Conservation (phyloP, 1,140 invertebrate genomes). For the Cydia amplana region DNA sequence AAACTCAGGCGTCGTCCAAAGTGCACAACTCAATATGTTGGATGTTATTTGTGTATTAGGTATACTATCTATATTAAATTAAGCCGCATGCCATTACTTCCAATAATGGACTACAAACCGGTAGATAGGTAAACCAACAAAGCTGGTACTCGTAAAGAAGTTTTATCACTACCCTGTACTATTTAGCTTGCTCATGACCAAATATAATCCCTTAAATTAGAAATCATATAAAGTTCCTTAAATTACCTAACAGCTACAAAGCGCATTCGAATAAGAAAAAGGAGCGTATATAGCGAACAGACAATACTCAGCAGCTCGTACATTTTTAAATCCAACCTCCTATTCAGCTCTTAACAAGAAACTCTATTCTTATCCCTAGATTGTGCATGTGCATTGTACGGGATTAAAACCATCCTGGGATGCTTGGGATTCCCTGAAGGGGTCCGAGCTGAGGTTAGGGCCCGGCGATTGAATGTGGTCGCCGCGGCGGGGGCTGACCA, state of each 20-base stretch:
- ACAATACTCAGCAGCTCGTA: constrained; percentile 9
- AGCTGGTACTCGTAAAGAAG: too few species aligned
- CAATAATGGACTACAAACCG: too few species aligned
- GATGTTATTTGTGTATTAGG: too few species aligned
- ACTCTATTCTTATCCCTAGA: constrained; percentile 44
- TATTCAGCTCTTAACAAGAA: constrained; percentile 25
- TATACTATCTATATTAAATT: too few species aligned
- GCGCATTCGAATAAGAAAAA: background rate
- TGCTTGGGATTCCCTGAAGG: constrained; percentile 48
- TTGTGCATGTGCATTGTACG: constrained; percentile 53
- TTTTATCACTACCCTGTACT: too few species aligned
- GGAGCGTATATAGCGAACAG: background rate
- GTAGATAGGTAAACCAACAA: too few species aligned
- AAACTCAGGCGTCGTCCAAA: too few species aligned
- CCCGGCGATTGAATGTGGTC: constrained; percentile 63
- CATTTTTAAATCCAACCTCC: constrained; percentile 25
- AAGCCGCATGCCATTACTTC: too few species aligned
- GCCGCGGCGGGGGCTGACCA: constrained; percentile 48
- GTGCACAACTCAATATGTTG: too few species aligned
- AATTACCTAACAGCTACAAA: background rate
- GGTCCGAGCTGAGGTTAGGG: constrained; percentile 52
- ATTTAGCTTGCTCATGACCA: too few species aligned
- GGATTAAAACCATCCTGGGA: constrained; percentile 58
- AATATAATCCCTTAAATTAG: too few species aligned
- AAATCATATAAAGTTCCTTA: background rate